Base-by-base conservation (phyloP, 2,888 invertebrate species). In the Tortricodes alternella region DNA sequence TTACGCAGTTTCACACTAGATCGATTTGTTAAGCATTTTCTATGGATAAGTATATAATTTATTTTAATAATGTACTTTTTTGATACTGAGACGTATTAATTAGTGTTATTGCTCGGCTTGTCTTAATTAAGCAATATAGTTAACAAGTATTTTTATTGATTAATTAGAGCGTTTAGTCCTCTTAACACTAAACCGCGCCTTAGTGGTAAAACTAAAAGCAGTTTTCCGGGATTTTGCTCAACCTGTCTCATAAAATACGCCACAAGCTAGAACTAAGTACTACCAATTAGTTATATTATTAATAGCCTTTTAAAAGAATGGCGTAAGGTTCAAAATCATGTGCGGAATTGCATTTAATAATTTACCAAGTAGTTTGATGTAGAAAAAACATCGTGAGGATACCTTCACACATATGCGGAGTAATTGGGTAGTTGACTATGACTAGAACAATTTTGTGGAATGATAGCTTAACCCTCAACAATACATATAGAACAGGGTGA, bases 261-360 rank as follows among this genome's bases (percentile, higher is more conserved):
- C 39, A 21, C 27, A 29, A 49, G 27, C 27, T 15, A 16, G 46
- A 46, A 34, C 11, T 15, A 18, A 39, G 32, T 29, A 11, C 18
- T 39, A 46, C 46, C 38, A 53, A 46, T 46, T 38, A 53, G 21
- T 46, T 5, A 15, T 29, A 46, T 35, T 24, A 41, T 51, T 43
- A 32, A 51, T 51, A 7, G 51, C 37, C 19, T 13, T 13, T 34
- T 9, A 24, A 37, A 35, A 9, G 16, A 16, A 9, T 39, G 19
- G 2, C 21, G 11, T 41, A 13, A 23, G 41, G 8, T 41, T 21
- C 41, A 41, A 23, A 23, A 23, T 15, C 23, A 7, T 24, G 35
- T 35, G 11, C 23, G 19, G 7, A 15, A 21, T 6, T 2, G 8
- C 23, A 24, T 23, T 23, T 19, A 23, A n/a, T 37, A 16, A n/a